Percentiles rank a stretch among this genome's conserved stretches.
phyloP scores from a whole-genome alignment of 2,113 vertebrate genomes.

The Lophotis ruficrista region DNA sequence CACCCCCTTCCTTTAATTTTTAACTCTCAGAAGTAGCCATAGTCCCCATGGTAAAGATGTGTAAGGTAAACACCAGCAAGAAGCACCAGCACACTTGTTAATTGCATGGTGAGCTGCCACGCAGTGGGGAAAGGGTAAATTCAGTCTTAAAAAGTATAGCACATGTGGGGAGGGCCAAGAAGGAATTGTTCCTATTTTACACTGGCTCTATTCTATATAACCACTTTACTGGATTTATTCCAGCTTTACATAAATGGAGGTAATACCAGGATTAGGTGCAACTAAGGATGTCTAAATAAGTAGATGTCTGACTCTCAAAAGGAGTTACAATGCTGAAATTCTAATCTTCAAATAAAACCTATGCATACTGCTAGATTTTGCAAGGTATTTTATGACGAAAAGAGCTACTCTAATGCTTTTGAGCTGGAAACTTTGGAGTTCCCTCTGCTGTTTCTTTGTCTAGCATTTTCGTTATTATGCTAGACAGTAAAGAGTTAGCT shows the following conservation, averaged over 20 bases:
- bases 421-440: background rate
- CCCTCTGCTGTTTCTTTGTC: conserved; percentile 1
- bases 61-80: background rate
- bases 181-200: background rate
- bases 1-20: background rate
- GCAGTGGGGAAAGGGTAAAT: background rate
- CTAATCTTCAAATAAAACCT: background rate
- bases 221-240: background rate
- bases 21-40: background rate
- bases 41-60: background rate
- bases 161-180: fast-evolving
- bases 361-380: background rate
- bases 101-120: background rate
- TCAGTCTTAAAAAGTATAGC: background rate
- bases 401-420: background rate
- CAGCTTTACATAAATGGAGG: background rate
- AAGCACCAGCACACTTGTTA: background rate
- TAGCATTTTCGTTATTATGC: conserved; percentile 14
- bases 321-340: background rate
- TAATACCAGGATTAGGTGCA: background rate
- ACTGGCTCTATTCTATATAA: background rate
- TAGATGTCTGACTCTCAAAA: background rate
- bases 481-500: conserved; percentile 17
- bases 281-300: background rate
- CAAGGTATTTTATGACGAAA: background rate